A percentile compares a stretch with the other conserved stretches of the same genome.
phyloP scores from a whole-genome alignment of 2,888 invertebrate genomes.

The Tethea ocularis region DNA sequence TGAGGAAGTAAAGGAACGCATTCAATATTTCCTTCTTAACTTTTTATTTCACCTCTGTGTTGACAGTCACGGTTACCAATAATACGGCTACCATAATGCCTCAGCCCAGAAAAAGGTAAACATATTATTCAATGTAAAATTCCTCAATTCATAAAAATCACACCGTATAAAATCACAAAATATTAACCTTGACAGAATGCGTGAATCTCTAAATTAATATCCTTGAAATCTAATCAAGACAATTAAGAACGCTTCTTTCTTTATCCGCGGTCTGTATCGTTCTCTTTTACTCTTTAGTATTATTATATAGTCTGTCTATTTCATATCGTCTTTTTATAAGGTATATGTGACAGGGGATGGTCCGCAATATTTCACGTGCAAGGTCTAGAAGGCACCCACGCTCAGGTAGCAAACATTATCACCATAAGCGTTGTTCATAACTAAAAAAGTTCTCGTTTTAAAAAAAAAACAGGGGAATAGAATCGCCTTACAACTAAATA shows the following conservation, averaged over 20 bases:
- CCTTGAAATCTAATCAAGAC: slow-evolving; percentile 82
- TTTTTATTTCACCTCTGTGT: slow-evolving; percentile 61
- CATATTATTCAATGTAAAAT: slow-evolving; percentile 64
- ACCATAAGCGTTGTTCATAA: slow-evolving; percentile 73
- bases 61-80: slow-evolving; percentile 72
- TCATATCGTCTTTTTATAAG: slow-evolving; percentile 58
- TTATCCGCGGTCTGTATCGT: slow-evolving; percentile 30
- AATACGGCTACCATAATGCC: slow-evolving; percentile 64
- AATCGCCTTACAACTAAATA: not conserved
- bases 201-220: slow-evolving; percentile 81
- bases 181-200: slow-evolving; percentile 75
- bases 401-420: slow-evolving; percentile 83
- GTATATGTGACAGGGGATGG: slow-evolving; percentile 79
- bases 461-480: slow-evolving; percentile 30
- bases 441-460: slow-evolving; percentile 53
- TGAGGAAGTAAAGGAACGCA: slow-evolving; percentile 55
- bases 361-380: slow-evolving; percentile 75
- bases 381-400: slow-evolving; percentile 72
- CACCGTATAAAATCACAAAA: slow-evolving; percentile 76
- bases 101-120: slow-evolving; percentile 74
- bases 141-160: slow-evolving; percentile 57
- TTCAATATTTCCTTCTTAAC: slow-evolving; percentile 75
- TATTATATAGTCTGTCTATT: slow-evolving; percentile 40
- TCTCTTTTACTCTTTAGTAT: slow-evolving; percentile 38
- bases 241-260: slow-evolving; percentile 75